Conservation (phyloP, 1,140 invertebrate genomes). For the Tetramorium alpestre region DNA sequence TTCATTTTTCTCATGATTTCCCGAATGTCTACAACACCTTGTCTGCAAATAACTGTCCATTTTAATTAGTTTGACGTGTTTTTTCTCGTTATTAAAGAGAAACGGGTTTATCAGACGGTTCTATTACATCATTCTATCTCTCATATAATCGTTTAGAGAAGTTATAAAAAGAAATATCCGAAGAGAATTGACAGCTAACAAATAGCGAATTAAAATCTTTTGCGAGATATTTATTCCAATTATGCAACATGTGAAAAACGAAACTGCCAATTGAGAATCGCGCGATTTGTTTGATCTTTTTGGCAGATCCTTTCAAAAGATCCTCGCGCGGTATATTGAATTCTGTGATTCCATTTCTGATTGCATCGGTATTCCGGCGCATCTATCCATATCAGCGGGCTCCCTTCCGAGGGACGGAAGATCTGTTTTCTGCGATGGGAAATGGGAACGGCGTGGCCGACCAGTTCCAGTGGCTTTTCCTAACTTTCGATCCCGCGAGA, state of each 20-base stretch:
- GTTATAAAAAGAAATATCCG: not conserved
- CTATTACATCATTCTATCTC: not conserved
- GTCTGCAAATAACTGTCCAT: not conserved
- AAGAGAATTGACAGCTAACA: not conserved
- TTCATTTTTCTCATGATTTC: not conserved
- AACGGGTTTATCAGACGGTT: not conserved
- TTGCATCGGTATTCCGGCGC: slow-evolving; percentile 53
- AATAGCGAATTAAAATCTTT: not conserved
- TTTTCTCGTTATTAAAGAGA: not conserved
- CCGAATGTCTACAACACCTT: not conserved
- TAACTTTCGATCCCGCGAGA: slow-evolving; percentile 77
- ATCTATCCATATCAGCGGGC: slow-evolving; percentile 75
- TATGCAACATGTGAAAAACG: not conserved
- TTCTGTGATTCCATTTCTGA: slow-evolving; percentile 72
- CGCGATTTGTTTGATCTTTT: slow-evolving; percentile 12
- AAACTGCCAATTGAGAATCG: not conserved
- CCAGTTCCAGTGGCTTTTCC: slow-evolving; percentile 75
- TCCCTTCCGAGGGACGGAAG: slow-evolving; percentile 56
- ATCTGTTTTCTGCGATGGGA: slow-evolving; percentile 64
- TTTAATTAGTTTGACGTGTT: not conserved
- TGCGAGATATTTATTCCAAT: not conserved
- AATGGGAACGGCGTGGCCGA: slow-evolving; percentile 75
- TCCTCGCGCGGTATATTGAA: slow-evolving; percentile 74
- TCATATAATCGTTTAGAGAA: not conserved
- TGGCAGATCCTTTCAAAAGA: slow-evolving; percentile 26